These are phyloP conservation scores for Fukomys damarensis DNA, from an alignment of 2,113 vertebrate genomes.

Conservation along the genomic window DNA sequence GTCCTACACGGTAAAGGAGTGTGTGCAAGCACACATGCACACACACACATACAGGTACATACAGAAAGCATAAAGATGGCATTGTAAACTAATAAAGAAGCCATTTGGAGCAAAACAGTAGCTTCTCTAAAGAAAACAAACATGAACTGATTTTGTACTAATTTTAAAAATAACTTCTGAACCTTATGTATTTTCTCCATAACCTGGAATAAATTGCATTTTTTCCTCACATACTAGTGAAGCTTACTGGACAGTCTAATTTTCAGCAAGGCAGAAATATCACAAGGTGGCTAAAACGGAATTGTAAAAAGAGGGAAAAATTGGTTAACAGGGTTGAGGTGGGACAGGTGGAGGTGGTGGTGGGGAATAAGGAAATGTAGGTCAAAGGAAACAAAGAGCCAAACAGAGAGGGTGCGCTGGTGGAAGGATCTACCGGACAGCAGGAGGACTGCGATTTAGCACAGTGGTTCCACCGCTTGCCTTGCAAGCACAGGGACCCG, in stretches of 20 bases:
- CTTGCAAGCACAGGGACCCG: too few relatives aligned
- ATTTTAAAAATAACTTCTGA: background rate
- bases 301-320: background rate
- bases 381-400: background rate
- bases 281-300: too few relatives aligned
- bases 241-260: background rate
- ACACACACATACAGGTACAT: fast-evolving
- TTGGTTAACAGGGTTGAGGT: background rate
- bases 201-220: background rate
- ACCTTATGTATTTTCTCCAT: background rate
- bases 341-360: background rate
- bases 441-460: background rate
- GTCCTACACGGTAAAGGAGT: background rate
- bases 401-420: background rate
- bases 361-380: background rate
- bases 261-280: background rate
- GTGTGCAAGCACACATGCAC: fast-evolving
- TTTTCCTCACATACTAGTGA: background rate
- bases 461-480: too few relatives aligned
- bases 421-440: fast-evolving
- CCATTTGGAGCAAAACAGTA: background rate
- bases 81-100: background rate
- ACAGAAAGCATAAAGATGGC: background rate
- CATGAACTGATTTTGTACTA: background rate
- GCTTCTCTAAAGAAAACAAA: background rate